These are phyloP conservation scores for Entelurus aequoreus DNA, from an alignment of 2,113 vertebrate species.

Conservation along the genomic window DNA sequence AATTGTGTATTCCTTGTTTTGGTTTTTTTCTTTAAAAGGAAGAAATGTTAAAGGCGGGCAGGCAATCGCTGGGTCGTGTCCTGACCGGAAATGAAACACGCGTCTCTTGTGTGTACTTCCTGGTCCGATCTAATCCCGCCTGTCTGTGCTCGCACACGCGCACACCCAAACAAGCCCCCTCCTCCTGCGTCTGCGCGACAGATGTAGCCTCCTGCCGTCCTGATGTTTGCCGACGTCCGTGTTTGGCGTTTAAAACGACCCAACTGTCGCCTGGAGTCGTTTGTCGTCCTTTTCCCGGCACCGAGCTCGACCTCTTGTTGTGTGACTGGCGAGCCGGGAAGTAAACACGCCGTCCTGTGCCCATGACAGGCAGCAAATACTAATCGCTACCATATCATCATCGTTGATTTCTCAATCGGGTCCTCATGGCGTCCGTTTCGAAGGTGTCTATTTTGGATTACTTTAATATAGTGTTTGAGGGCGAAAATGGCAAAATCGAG, in stretches of 20 bases:
- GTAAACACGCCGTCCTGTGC: slow-evolving; percentile 57
- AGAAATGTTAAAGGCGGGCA: no score
- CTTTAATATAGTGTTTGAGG: slow-evolving; percentile 78
- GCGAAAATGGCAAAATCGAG: slow-evolving; percentile 80
- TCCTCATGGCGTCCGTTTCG: slow-evolving; percentile 74
- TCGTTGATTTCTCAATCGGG: slow-evolving; percentile 41
- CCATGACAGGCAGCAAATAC: slow-evolving; percentile 45
- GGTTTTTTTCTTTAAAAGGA: no score
- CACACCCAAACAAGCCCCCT: not conserved
- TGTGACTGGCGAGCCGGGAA: slow-evolving; percentile 19
- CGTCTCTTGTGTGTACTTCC: slow-evolving; percentile 48
- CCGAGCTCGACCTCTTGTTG: slow-evolving; percentile 1
- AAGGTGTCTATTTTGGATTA: slow-evolving; percentile 79
- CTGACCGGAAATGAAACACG: slow-evolving; percentile 30
- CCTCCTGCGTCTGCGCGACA: slow-evolving; percentile 34
- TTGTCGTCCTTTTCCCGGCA: slow-evolving; percentile 22
- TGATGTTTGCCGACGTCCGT: slow-evolving; percentile 39
- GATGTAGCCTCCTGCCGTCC: slow-evolving; percentile 33
- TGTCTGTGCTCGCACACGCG: not conserved
- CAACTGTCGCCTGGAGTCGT: slow-evolving; percentile 17
- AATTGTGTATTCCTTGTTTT: not conserved
- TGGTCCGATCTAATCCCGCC: slow-evolving; percentile 29
- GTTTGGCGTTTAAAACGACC: slow-evolving; percentile 18
- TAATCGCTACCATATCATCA: slow-evolving; percentile 24
- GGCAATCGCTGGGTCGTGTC: no score